Percentiles rank a stretch among this genome's conserved stretches.
phyloP scores from a whole-genome alignment of 2,888 invertebrate species.

The Lepeophtheirus nordmannii region DNA sequence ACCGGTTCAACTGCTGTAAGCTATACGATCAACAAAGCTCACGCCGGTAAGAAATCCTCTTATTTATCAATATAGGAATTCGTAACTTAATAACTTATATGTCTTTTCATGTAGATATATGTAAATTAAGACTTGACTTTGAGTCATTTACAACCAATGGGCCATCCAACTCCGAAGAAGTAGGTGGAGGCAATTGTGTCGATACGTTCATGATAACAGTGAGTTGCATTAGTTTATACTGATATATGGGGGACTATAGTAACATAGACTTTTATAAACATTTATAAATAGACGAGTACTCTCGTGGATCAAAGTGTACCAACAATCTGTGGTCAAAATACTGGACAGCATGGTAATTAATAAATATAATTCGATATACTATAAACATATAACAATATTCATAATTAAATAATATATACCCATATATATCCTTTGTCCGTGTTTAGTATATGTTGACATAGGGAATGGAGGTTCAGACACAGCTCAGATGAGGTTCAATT shows the following conservation, averaged over 20 bases:
- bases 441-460: conserved; percentile 4
- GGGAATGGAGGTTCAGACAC: background rate
- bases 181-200: background rate
- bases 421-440: no score
- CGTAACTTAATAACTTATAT: background rate
- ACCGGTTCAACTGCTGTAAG: background rate
- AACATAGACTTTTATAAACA: background rate
- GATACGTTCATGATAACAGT: conserved; percentile 4
- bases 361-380: background rate
- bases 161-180: conserved; percentile 5
- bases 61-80: background rate
- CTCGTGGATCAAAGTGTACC: background rate
- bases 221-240: no score
- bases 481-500: background rate
- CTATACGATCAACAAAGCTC: conserved; percentile 2
- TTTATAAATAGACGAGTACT: background rate
- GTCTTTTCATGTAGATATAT: background rate
- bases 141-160: conserved; percentile 4
- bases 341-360: conserved; percentile 7
- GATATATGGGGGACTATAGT: no score
- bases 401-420: no score
- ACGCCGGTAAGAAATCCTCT: background rate
- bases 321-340: conserved; percentile 7
- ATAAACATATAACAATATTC: background rate
- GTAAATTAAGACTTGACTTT: conserved; percentile 16